A percentile compares a stretch with the other conserved stretches of the same genome.
Evolutionary conservation across 2,888 invertebrate species (phyloP).

Genomic region (Melieria picta): DNA sequence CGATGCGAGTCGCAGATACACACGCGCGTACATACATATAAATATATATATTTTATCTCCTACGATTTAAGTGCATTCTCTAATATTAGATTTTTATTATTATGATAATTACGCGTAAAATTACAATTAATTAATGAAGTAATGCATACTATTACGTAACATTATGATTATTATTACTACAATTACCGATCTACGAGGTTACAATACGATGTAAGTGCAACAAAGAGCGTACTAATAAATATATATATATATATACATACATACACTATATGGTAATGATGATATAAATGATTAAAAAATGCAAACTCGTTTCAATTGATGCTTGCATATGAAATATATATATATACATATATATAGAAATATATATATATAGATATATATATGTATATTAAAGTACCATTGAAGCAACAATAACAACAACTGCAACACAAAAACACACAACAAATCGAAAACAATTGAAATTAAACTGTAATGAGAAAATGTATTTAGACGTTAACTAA

Average conservation of each 20-base stretch:
- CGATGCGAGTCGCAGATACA: no score
- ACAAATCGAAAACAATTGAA: constrained; percentile 17
- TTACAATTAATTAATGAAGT: constrained; percentile 41
- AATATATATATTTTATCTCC: constrained; percentile 5
- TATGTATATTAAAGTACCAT: constrained; percentile 28
- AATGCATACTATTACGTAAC: constrained; percentile 15
- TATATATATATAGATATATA: constrained; percentile 27
- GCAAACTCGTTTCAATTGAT: constrained; percentile 6
- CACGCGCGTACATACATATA: constrained; percentile 3
- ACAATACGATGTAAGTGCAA: constrained; percentile 28
- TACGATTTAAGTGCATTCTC: constrained; percentile 20
- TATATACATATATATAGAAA: constrained; percentile 2
- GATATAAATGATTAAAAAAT: not conserved
- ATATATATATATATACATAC: not conserved
- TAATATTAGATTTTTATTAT: constrained; percentile 39
- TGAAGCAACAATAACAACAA: not conserved
- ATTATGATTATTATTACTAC: constrained; percentile 25
- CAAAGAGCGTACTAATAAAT: not conserved
- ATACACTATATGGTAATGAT: not conserved
- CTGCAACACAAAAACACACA: not conserved
- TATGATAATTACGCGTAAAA: constrained; percentile 2
- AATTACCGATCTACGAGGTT: not conserved
- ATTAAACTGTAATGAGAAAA: constrained; percentile 26
- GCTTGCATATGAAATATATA: not conserved
- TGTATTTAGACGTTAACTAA: constrained; percentile 42